Base-by-base conservation (phyloP, 2,888 invertebrate species). In the Zhuqinia jingwanae region DNA sequence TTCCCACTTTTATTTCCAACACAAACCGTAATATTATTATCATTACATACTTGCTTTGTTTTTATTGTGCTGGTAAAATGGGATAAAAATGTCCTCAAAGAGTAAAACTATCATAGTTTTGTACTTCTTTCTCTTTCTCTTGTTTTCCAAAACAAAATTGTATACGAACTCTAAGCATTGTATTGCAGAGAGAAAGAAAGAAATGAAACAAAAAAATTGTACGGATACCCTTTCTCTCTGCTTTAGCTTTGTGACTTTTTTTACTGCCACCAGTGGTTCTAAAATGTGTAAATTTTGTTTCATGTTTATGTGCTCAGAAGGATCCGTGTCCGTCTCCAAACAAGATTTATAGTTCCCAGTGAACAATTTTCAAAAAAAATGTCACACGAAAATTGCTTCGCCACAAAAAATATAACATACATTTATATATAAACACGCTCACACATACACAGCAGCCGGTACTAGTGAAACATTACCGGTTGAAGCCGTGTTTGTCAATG, bases 301-400 rank as follows among this genome's bases (percentile, higher is more conserved):
- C 50, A 30, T 53, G 75, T 15, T n/a, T 50, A 2, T 36, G 5
- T 47, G n/a, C n/a, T 47, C 5, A 68, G n/a, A 25, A 70, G n/a
- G 25, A 25, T 70, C 47, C 70, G 45, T 13, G n/a, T 25, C 22
- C 47, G 75, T 78, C 75, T 63, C 65, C 85, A 85, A 85, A 85
- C 80, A 85, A 75, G 75, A 85, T 85, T 85, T 85, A 85, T 80
- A 15, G 75, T 30, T 85, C 80, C 80, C 85, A 68, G 20, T 75
- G 85, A 75, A 65, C 65, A 36, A 45, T 13, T 73, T 79, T 85
- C 78, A 73, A 79, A 85, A 85, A 70, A 70, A 70, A 70, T 27
- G 70, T 42, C 27, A 73, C 58, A 85, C 78, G 77, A 85, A 70
- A 85, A 79, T 85, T 85, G 60, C 42, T 63, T 73, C 36, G 30